Conservation (phyloP, 2,797 vertebrate genomes). For the Pteronotus mesoamericanus region DNA sequence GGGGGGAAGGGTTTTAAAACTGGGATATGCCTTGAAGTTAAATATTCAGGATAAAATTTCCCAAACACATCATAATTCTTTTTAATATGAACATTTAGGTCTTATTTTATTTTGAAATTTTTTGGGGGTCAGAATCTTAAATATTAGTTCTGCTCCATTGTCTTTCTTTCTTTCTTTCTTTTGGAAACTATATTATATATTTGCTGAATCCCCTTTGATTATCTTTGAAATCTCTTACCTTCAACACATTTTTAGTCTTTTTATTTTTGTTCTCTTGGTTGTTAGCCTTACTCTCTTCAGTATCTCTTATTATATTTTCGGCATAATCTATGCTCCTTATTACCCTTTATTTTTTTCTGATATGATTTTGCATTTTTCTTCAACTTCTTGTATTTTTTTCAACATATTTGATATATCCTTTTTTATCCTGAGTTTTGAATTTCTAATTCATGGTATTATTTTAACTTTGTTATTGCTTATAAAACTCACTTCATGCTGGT, state of each 20-base stretch:
- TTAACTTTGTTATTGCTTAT: background rate
- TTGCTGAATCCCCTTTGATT: background rate
- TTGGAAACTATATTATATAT: background rate
- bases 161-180: background rate
- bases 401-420: background rate
- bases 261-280: background rate
- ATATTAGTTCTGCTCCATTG: background rate
- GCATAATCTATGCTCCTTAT: background rate
- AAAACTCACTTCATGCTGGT: background rate
- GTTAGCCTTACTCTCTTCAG: background rate
- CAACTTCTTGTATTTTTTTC: background rate
- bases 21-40: background rate
- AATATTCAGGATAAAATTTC: background rate
- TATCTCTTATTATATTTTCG: background rate
- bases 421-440: conserved; percentile 2
- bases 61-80: background rate
- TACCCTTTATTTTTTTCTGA: background rate
- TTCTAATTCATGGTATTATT: background rate
- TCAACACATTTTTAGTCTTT: background rate
- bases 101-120: background rate
- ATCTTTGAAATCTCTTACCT: background rate
- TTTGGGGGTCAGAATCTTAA: background rate
- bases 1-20: background rate
- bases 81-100: background rate
- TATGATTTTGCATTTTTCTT: background rate